Percentiles rank a stretch among this genome's conserved stretches.
These are phyloP conservation scores for Nothobranchius kuhntae DNA, from an alignment of 2,113 vertebrate species.

Conservation along the genomic window DNA sequence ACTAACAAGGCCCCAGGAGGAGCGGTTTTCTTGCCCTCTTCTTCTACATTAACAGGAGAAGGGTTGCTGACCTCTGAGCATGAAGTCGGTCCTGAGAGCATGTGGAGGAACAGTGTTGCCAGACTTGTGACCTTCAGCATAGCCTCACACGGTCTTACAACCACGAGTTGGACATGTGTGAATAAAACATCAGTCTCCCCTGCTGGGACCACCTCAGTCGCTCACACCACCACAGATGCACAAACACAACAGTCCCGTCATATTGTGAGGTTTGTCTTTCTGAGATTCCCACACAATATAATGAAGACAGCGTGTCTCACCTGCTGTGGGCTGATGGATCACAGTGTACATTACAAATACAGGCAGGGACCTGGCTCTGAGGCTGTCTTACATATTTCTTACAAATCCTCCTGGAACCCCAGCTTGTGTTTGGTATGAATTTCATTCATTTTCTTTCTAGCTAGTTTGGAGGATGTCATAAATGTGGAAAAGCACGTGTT, in stretches of 20 bases:
- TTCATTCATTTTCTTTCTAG: no score
- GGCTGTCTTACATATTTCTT: background rate
- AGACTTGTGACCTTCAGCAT: conserved; percentile 70
- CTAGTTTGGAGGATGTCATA: no score
- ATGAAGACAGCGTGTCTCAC: conserved; percentile 38
- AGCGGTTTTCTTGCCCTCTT: background rate
- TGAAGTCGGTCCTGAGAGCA: conserved; percentile 61
- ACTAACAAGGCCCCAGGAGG: conserved; percentile 39
- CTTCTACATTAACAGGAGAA: conserved; percentile 20
- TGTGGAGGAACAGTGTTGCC: conserved; percentile 48
- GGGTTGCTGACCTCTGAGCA: conserved; percentile 61
- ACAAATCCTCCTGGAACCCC: no score
- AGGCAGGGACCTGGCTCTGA: background rate
- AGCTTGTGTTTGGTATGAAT: no score
- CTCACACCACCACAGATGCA: conserved; percentile 35
- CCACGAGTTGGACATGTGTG: conserved; percentile 59
- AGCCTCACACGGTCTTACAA: conserved; percentile 58
- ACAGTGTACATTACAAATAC: background rate
- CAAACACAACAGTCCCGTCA: conserved; percentile 50
- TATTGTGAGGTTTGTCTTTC: conserved; percentile 34
- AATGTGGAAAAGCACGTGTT: no score
- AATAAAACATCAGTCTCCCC: conserved; percentile 74
- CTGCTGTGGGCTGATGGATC: conserved; percentile 19
- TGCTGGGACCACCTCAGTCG: conserved; percentile 41
- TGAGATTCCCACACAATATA: conserved; percentile 36